Evolutionary conservation across 2,113 vertebrate species (phyloP), one percentile per base, ranked within the genome.

Genomic region (Apodemus sylvaticus): DNA sequence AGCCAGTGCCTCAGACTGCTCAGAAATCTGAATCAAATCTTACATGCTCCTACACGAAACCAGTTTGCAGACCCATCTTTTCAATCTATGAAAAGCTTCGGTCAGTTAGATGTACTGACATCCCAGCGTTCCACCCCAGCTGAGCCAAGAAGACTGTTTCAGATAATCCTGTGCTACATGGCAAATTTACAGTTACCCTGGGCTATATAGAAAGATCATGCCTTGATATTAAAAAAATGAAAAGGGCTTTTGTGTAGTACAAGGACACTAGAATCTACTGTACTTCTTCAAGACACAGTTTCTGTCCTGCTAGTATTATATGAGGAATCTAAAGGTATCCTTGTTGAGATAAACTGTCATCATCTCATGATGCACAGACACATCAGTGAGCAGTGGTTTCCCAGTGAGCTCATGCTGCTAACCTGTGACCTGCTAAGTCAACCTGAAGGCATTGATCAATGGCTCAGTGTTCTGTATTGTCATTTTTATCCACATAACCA

Each of bases 401-500:
- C n/a, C 13, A 20, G 22, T 90, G 48, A 92, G 79, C 29, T 85
- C 4, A 45, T 58, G 0, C 39, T 1, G 13, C 4, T 73, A 12
- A 7, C 68, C 39, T 94, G 22, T 79, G 60, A 88, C 89, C 36
- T 85, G 58, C 19, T 89, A 93, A 92, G 12, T 82, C 34, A 71
- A 29, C 71, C 70, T 70, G 45, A 93, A 79, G 78, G 17, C 42
- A 81, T 22, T 58, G 14, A 91, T 77, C 48, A 83, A 91, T 39
- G 11, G 24, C 9, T 85, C 31, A 26, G 58, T 39, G 13, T 91
- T 96, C 83, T 89, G 68, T 48, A 87, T 94, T 16, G 94, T 77
- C 64, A 91, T n/a, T 48, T 6, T 58, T 48, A 86, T 94, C 97
- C 93, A 95, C 91, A 34, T 86, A 96, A 51, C 58, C 3, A 26